A percentile compares a stretch with the other conserved stretches of the same genome.
Evolutionary conservation across 2,797 vertebrate species (phyloP).

Genomic region (Coilia nasus): DNA sequence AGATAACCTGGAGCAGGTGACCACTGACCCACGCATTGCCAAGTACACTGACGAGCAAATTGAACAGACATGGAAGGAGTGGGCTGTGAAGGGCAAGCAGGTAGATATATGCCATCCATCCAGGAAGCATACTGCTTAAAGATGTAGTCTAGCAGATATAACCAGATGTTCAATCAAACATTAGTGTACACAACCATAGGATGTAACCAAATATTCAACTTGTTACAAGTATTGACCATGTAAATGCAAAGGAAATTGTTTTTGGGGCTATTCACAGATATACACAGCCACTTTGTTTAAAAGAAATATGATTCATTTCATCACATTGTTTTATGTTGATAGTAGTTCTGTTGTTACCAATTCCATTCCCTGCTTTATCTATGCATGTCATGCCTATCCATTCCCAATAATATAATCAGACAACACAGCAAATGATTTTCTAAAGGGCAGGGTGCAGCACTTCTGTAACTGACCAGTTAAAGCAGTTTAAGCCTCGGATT

Average conservation of each 20-base stretch:
- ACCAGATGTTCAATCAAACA: not conserved
- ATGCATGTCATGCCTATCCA: not conserved
- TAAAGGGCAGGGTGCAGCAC: not conserved
- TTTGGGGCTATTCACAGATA: not conserved
- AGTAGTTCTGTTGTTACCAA: not conserved
- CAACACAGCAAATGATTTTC: not conserved
- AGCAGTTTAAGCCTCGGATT: too few species aligned
- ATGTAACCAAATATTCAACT: too few species aligned
- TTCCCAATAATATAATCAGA: not conserved
- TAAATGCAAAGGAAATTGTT: not conserved
- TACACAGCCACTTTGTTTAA: not conserved
- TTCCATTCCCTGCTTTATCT: not conserved
- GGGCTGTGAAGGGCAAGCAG: conserved; percentile 40
- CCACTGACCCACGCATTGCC: conserved; percentile 27
- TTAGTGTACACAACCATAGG: too few species aligned
- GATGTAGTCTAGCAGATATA: not conserved
- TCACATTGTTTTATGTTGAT: not conserved
- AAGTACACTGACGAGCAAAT: conserved; percentile 38
- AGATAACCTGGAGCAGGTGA: conserved; percentile 4
- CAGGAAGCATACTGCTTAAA: not conserved
- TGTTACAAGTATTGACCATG: not conserved
- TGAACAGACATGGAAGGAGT: conserved; percentile 39
- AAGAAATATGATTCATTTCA: not conserved
- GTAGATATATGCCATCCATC: conserved; percentile 1
- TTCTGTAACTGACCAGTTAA: not conserved